A percentile compares a stretch with the other conserved stretches of the same genome.
Conservation (phyloP, 2,797 vertebrate species). For the Halcyon leucocephala region DNA sequence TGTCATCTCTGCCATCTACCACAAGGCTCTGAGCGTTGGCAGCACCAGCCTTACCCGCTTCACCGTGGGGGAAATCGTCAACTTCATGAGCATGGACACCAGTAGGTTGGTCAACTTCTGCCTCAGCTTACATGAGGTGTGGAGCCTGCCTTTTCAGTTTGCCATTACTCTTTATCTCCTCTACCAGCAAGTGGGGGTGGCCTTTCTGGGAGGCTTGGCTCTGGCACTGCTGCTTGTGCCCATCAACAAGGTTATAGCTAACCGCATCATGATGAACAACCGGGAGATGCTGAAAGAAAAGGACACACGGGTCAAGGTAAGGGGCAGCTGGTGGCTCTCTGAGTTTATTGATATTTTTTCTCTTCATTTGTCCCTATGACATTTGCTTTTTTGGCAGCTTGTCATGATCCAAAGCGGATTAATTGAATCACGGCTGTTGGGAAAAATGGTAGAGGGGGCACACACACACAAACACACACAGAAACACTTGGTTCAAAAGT, state of each 20-base stretch:
- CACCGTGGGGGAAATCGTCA: conserved; percentile 88
- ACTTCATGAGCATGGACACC: conserved; percentile 93
- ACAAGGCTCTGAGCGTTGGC: conserved; percentile 86
- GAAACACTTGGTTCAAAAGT: neutral
- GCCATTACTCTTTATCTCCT: conserved; percentile 90
- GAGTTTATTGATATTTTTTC: neutral
- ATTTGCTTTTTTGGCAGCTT: neutral
- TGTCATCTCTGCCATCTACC: conserved; percentile 87
- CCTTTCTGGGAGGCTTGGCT: conserved; percentile 89
- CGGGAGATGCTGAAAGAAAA: conserved; percentile 89
- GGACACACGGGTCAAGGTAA: conserved; percentile 92
- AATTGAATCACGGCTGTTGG: neutral
- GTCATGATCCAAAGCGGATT: neutral
- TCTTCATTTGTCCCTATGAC: neutral
- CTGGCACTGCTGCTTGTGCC: conserved; percentile 91
- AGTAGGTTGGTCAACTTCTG: conserved; percentile 91
- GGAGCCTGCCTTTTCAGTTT: conserved; percentile 92
- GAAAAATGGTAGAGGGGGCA: neutral
- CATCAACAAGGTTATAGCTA: conserved; percentile 91
- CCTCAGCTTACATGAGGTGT: conserved; percentile 91
- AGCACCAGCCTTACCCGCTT: conserved; percentile 79
- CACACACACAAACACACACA: too few relatives aligned
- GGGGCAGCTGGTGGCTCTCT: neutral
- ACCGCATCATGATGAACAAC: conserved; percentile 88
- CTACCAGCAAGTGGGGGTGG: conserved; percentile 90